These are phyloP conservation scores for Dysdera silvatica DNA, from an alignment of 1,140 invertebrate genomes.

Conservation along the genomic window DNA sequence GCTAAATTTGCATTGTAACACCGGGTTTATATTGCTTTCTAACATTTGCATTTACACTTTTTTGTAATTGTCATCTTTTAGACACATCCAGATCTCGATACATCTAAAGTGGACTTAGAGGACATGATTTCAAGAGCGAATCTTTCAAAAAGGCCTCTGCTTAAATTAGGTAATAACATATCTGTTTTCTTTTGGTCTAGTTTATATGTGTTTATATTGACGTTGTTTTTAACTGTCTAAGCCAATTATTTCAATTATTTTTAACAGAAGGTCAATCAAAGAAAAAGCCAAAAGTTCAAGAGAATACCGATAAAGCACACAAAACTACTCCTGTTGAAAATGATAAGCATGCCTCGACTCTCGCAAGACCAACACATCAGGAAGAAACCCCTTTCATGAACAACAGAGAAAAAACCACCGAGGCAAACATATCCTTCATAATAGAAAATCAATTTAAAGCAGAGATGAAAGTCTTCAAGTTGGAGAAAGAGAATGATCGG, in stretches of 20 bases:
- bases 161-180: constrained; percentile 42
- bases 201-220: not conserved
- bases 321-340: not conserved
- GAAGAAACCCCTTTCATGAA: no score
- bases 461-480: no score
- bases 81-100: constrained; percentile 51
- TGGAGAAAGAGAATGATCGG: no score
- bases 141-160: constrained; percentile 37
- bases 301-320: constrained; percentile 2
- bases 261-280: constrained; percentile 7
- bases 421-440: no score
- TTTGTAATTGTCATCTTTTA: constrained; percentile 34
- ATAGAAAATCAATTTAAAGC: no score
- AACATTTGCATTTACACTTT: no score
- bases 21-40: no score
- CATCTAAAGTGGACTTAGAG: constrained; percentile 51
- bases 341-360: not conserved
- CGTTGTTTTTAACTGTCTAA: not conserved
- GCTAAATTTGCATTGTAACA: no score
- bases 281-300: constrained; percentile 7
- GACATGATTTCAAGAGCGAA: constrained; percentile 52
- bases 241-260: not conserved
- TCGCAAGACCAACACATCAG: not conserved
- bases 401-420: no score
- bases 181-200: not conserved